These are phyloP conservation scores for Alviniconcha marisindica DNA, from an alignment of 1,140 invertebrate species.

Conservation along the genomic window DNA sequence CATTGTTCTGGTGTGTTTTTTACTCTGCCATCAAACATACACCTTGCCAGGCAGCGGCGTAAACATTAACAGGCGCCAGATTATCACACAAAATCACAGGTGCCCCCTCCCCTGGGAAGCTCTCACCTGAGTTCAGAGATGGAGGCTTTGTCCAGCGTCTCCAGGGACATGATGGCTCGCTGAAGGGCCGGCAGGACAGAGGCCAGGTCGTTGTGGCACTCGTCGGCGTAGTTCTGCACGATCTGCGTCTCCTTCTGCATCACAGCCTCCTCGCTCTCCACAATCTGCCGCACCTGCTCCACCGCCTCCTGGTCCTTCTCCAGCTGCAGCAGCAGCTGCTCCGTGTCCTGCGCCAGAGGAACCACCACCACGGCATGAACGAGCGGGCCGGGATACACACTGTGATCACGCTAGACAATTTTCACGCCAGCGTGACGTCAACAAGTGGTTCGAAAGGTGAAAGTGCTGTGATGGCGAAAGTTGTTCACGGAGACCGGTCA, in stretches of 20 bases:
- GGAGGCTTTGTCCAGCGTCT: slow-evolving; percentile 90
- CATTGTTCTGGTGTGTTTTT: too few species aligned
- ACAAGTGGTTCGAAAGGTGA: too few species aligned
- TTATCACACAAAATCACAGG: neutral
- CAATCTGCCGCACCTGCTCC: slow-evolving; percentile 73
- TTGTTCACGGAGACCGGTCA: too few species aligned
- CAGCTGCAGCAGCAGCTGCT: slow-evolving; percentile 69
- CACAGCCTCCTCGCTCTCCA: slow-evolving; percentile 71
- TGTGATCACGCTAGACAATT: too few species aligned
- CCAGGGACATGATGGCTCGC: slow-evolving; percentile 87
- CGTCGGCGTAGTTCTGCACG: slow-evolving; percentile 75
- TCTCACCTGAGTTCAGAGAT: slow-evolving; percentile 85
- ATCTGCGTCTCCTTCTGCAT: slow-evolving; percentile 75
- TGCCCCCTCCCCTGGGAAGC: neutral
- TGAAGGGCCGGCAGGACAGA: slow-evolving; percentile 85
- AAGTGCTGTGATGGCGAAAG: too few species aligned
- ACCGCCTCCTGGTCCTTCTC: slow-evolving; percentile 73
- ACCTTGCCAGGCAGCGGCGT: too few species aligned
- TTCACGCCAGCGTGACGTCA: too few species aligned
- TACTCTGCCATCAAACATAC: too few species aligned
- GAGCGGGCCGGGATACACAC: too few species aligned
- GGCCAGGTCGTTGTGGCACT: slow-evolving; percentile 72
- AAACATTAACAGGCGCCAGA: too few species aligned
- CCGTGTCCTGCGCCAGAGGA: slow-evolving; percentile 69
- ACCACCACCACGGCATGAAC: too few species aligned